Base-by-base conservation (phyloP, 2,888 invertebrate species). In the Cabera pusaria region DNA sequence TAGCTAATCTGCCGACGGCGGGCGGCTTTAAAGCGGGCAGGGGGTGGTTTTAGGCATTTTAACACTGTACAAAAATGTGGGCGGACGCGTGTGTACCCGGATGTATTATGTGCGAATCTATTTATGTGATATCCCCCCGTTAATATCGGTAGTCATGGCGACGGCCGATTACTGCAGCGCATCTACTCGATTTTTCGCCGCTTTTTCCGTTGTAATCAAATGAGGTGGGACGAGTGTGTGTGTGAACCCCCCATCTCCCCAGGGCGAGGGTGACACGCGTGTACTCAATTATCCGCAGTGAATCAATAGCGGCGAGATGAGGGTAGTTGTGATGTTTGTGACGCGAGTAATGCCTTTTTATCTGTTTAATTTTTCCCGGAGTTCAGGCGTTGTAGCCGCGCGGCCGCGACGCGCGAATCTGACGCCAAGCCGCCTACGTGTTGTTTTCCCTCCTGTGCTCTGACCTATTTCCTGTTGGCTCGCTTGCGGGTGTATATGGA, bases 1-100 rank as follows among this genome's bases (percentile, higher is more conserved):
- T 91, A 91, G 90, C 91, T 91, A 91, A 91, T 91, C 91, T 90
- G 88, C 90, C 84, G 71, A 66, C 50, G 60, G 62, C 56, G 49
- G 66, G 60, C 41, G 43, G 66, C 53, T 65, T 67, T 64, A 66
- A 66, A 65, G 53, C 51, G 54, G 63, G 68, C 42, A 60, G 56
- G 39, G 63, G 78, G 79, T 66, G 79, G 81, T 77, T 82, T 83
- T 83, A 85, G 85, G 84, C 81, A 82, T 86, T 87, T 87, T 86
- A 86, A 85, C 86, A 82, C 72, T 75, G 84, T 80, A 82, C 83
- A 84, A 85, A 85, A 86, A 85, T 84, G 82, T 74, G 69, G 67
- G 60, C 65, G 65, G 63, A 74, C 67, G 77, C 77, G 83, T 84
- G 85, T 83, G 80, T 76, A 79, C 76, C 81, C 79, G 78, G 82